Percentiles rank a stretch among this genome's conserved stretches.
Evolutionary conservation across 2,888 invertebrate genomes (phyloP).

Genomic region (Trichogramma evanescens): DNA sequence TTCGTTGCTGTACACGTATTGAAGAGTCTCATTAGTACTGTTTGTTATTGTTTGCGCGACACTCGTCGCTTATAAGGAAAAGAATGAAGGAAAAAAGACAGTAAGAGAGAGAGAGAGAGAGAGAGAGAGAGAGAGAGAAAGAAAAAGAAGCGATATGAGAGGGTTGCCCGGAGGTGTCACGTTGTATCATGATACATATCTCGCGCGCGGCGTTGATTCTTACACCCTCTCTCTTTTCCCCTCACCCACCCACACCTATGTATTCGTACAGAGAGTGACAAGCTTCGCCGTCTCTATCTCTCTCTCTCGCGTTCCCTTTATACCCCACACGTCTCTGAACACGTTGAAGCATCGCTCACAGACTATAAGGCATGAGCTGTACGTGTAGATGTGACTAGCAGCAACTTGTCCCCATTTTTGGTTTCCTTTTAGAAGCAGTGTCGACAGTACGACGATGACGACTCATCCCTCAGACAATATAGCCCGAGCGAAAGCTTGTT

Average conservation of each 20-base stretch:
- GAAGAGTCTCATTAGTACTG: constrained; percentile 47
- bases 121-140: constrained; percentile 29
- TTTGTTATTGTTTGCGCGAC: constrained; percentile 46
- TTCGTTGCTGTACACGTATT: constrained; percentile 29
- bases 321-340: too few species aligned
- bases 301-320: too few species aligned
- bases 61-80: constrained; percentile 24
- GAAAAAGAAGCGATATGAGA: constrained; percentile 41
- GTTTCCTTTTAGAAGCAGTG: constrained; percentile 45
- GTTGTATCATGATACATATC: constrained; percentile 31
- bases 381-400: constrained; percentile 4
- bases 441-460: constrained; percentile 35
- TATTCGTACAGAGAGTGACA: too few species aligned
- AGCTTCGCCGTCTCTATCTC: too few species aligned
- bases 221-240: constrained; percentile 31
- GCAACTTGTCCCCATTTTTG: constrained; percentile 47
- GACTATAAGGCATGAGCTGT: too few species aligned
- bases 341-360: too few species aligned
- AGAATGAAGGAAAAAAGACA: constrained; percentile 10
- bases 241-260: constrained; percentile 23
- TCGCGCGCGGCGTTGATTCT: constrained; percentile 38
- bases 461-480: too few species aligned
- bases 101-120: constrained; percentile 23
- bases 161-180: constrained; percentile 46
- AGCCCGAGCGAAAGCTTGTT: constrained; percentile 42